Evolutionary conservation across 2,888 invertebrate genomes (phyloP), one percentile per base, ranked within the genome.

Genomic region (Morpho helenor): DNA sequence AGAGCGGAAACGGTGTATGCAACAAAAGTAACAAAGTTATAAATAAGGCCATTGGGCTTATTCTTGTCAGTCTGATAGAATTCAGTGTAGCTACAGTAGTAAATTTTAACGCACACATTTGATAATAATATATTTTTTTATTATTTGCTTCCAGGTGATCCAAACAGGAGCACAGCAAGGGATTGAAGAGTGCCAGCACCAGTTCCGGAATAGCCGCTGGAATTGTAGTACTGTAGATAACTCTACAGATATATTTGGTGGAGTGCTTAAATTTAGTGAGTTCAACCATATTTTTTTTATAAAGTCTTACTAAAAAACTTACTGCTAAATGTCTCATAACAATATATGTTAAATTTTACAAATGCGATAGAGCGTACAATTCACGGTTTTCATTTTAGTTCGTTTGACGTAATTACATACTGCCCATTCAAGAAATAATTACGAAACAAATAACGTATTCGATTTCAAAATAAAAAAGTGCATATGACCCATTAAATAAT

Each of bases 131-230:
- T n/a, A 3, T 39, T 43, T 9, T 9, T 43, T 7, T 9, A 9
- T 43, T 3, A 43, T 43, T 65, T 44, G 44, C 22, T 48, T 92
- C 8, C 92, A 96, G 96, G 94, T 96, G 56, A 91, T 97, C 57
- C 94, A 95, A 61, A 92, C 93, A 22, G 97, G 97, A 10, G 97
- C 97, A 7, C 92, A 93, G 79, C 92, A 97, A 80, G 96, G 96
- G 4, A 94, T 97, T 59, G 96, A 96, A 69, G 97, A 98, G 82
- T 98, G 98, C 79, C 96, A 97, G 86, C 92, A 95, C 75, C 97
- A 98, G 88, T 97, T 98, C 80, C 91, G 94, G 61, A 94, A 95
- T 78, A 95, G 96, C 72, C 92, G 97, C 74, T 97, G 97, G 97
- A 97, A 97, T 83, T 97, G 97, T 84, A 95, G 96, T 60, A 94